Conservation (phyloP, 37 sponge, comb jelly and placozoan genomes). For the Mnemiopsis leidyi region DNA sequence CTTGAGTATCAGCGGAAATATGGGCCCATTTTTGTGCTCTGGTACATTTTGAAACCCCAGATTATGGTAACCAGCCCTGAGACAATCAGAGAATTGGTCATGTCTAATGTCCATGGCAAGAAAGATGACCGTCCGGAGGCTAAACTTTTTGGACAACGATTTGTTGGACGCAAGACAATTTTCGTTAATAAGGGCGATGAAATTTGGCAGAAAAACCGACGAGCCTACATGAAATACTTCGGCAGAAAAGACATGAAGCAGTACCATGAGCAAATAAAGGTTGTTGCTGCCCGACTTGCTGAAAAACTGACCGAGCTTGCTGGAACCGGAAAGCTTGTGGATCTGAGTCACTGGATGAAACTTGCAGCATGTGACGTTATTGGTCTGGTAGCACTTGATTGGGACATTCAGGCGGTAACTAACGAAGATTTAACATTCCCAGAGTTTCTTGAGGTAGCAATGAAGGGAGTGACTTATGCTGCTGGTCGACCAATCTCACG, state of each 20-base stretch:
- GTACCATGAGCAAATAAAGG: neutral
- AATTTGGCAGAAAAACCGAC: neutral
- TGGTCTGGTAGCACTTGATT: neutral
- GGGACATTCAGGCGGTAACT: neutral
- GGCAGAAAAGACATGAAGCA: neutral
- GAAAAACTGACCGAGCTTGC: neutral
- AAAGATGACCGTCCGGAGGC: neutral
- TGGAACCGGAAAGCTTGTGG: neutral
- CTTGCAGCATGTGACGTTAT: conserved; percentile 3
- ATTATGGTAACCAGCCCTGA: neutral
- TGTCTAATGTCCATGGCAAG: neutral
- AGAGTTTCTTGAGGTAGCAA: neutral
- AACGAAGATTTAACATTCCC: neutral
- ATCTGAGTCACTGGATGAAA: neutral
- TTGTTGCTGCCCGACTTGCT: neutral
- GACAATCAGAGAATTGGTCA: neutral
- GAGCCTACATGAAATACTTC: neutral
- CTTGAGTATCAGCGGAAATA: neutral
- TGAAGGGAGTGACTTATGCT: neutral
- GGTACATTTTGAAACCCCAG: neutral
- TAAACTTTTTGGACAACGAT: neutral
- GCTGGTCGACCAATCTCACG: neutral
- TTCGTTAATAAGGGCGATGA: conserved; percentile 19
- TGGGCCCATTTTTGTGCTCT: neutral
- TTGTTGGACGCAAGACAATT: neutral